phyloP scores from a whole-genome alignment of 2,888 invertebrate genomes.

The Drosophila pegasa region DNA sequence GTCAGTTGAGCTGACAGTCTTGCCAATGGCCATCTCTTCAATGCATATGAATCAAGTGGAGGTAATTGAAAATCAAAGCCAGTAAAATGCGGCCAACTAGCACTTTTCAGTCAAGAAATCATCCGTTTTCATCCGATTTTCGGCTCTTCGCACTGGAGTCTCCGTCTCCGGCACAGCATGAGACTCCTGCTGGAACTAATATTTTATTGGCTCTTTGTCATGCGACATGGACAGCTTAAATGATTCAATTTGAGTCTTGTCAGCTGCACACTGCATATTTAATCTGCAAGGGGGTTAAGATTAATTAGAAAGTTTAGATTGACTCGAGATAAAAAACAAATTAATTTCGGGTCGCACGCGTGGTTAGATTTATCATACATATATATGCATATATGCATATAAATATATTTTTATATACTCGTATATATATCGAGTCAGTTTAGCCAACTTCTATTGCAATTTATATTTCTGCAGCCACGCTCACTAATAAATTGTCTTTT shows the following conservation, averaged over 20 bases:
- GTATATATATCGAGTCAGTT: too few relatives aligned
- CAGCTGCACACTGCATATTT: not conserved
- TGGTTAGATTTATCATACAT: not conserved
- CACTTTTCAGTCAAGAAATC: conserved; percentile 34
- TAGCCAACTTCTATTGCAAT: too few relatives aligned
- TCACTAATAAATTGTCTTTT: too few relatives aligned
- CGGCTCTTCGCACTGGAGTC: conserved; percentile 24
- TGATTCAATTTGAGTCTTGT: not conserved
- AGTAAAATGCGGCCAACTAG: conserved; percentile 42
- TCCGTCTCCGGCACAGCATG: too few relatives aligned
- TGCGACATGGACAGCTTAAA: not conserved
- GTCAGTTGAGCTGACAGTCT: conserved; percentile 44
- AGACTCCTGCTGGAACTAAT: too few relatives aligned
- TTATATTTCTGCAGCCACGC: too few relatives aligned
- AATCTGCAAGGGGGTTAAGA: not conserved
- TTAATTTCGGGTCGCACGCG: not conserved
- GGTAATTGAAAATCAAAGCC: conserved; percentile 75
- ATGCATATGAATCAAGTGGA: conserved; percentile 71
- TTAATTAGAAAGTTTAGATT: not conserved
- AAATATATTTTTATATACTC: too few relatives aligned
- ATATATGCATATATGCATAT: too few relatives aligned
- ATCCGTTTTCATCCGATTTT: conserved; percentile 45
- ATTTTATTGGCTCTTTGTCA: conserved; percentile 2
- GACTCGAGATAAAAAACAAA: not conserved
- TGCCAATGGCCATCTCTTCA: conserved; percentile 55